Conservation (phyloP, 2,888 invertebrate species). For the Polyploca ridens region DNA sequence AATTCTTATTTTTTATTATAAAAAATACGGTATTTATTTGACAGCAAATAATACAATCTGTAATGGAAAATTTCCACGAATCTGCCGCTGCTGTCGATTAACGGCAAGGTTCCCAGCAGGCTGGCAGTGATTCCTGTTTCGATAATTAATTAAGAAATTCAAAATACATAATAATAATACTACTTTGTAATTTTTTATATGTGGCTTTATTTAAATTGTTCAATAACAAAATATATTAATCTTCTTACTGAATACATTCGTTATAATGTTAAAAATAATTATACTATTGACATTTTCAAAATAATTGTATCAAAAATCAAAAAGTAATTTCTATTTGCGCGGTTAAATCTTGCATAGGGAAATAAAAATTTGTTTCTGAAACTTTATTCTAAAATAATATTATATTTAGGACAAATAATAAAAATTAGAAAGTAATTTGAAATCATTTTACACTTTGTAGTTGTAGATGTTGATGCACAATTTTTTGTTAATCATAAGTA, state of each 20-base stretch:
- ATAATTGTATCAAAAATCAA: background rate
- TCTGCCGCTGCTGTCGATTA: too few relatives aligned
- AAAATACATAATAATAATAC: background rate
- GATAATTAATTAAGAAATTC: too few relatives aligned
- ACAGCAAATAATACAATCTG: too few relatives aligned
- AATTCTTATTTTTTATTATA: too few relatives aligned
- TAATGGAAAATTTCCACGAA: too few relatives aligned
- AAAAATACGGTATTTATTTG: too few relatives aligned
- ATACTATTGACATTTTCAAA: background rate
- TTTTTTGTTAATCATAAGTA: conserved; percentile 63
- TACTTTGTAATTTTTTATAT: background rate
- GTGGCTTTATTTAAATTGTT: background rate
- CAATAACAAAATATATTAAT: background rate
- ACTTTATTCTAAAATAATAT: conserved; percentile 36
- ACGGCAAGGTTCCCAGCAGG: too few relatives aligned
- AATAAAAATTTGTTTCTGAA: conserved; percentile 27
- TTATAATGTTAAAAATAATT: background rate
- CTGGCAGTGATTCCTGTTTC: too few relatives aligned
- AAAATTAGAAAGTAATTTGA: conserved; percentile 50
- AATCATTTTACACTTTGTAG: conserved; percentile 74
- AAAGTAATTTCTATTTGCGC: background rate
- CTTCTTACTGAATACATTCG: background rate
- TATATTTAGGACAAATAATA: conserved; percentile 30
- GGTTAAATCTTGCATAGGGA: background rate
- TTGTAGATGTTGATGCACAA: conserved; percentile 78